Conservation (phyloP, 2,113 vertebrate genomes). For the Eretmochelys imbricata region DNA sequence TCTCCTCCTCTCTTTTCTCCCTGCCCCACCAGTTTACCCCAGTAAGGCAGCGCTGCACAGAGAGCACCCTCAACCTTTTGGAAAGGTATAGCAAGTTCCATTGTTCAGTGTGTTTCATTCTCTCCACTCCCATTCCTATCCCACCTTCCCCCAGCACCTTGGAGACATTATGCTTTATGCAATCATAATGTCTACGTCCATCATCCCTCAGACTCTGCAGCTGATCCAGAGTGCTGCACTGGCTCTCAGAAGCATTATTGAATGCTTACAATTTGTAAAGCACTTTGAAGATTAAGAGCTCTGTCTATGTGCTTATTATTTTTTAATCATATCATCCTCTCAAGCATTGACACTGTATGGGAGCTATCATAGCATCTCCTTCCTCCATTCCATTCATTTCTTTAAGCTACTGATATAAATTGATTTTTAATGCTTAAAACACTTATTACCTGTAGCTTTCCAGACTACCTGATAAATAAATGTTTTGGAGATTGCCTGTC, state of each 20-base stretch:
- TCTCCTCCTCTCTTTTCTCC: not conserved
- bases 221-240: rapidly evolving
- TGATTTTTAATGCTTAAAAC: not conserved
- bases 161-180: rapidly evolving
- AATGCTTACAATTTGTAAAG: not conserved
- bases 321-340: not conserved
- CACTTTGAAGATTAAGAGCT: not conserved
- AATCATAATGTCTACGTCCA: not conserved
- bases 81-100: not conserved
- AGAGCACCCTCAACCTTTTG: not conserved
- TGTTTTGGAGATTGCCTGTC: not conserved
- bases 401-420: not conserved
- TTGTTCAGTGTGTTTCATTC: too few relatives aligned
- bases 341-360: rapidly evolving
- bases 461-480: not conserved
- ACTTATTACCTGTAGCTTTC: rapidly evolving
- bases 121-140: not conserved
- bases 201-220: not conserved
- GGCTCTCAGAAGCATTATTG: not conserved
- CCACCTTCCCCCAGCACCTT: rapidly evolving
- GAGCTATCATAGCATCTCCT: not conserved
- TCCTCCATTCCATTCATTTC: not conserved
- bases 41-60: not conserved
- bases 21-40: rapidly evolving
- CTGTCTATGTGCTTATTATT: not conserved